These are phyloP conservation scores for Sebastes flavidus DNA, from an alignment of 2,797 vertebrate genomes.

Conservation along the genomic window DNA sequence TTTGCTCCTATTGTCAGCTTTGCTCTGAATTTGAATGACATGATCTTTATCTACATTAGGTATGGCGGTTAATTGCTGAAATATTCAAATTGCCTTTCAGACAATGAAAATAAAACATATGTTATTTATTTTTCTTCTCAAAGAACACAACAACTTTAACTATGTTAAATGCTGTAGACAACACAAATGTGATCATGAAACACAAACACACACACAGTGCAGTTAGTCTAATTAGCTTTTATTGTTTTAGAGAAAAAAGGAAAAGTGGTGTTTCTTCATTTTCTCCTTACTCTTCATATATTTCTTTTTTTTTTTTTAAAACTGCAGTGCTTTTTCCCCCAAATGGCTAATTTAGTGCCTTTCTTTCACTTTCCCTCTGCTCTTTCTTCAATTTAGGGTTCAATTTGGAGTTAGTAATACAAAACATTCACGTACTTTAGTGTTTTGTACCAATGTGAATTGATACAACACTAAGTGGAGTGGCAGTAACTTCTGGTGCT, in stretches of 20 bases:
- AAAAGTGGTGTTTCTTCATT: not conserved
- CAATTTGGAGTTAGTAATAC: not conserved
- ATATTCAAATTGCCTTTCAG: not conserved
- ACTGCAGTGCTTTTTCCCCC: not conserved
- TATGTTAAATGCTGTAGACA: not conserved
- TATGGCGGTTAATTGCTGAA: not conserved
- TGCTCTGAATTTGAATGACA: not conserved
- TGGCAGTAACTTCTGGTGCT: not conserved
- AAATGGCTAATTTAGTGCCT: not conserved
- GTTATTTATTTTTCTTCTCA: not conserved
- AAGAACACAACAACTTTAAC: not conserved
- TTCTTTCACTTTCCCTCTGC: not conserved
- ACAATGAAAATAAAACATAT: not conserved
- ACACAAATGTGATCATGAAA: not conserved
- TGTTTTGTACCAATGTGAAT: not conserved
- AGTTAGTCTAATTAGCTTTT: not conserved
- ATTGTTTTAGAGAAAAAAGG: not conserved
- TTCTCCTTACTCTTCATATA: not conserved
- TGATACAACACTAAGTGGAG: not conserved
- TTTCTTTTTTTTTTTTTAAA: not conserved
- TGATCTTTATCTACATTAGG: not conserved
- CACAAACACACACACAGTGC: not conserved
- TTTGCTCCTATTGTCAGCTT: too few species aligned
- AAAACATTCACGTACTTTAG: not conserved
- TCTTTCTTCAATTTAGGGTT: not conserved